Evolutionary conservation across 2,113 vertebrate genomes (phyloP), one percentile per base, ranked within the genome.

Genomic region (Himantopus leucocephalus): DNA sequence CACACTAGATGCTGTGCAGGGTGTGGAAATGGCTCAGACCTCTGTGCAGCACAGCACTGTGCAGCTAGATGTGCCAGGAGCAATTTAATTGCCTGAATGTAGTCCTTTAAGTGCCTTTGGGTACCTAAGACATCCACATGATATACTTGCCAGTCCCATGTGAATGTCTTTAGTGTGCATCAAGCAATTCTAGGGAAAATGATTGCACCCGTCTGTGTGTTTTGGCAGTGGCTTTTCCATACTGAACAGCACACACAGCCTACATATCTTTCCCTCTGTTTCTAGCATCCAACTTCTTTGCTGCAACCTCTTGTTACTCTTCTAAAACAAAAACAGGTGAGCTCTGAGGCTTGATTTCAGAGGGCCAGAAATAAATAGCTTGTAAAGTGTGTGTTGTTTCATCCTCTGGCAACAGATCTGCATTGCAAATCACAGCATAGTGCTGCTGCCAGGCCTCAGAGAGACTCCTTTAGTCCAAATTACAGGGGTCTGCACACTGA

Each of bases 271-370:
- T 70, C 39, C 21, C 76, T 72, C 59, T 59, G 24, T 35, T 84
- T 58, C 67, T 76, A 70, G 35, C 26, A 78, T 13, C 34, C 27
- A 37, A 22, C 47, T 37, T 80, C 63, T 81, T 58, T 73, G 29
- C 62, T 91, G 60, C 17, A 87, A 39, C 16, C 15, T 80, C 55
- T 58, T 80, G 21, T 37, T 48, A 50, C 13, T 62, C 35, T 84
- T 87, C 56, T 66, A 12, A 75, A 89, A 81, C 41, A 50, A 82
- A 85, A 93, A 20, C 26, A 92, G 62, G 52, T 92, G 66, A 91
- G 74, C 19, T 74, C 81, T 59, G 26, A 71, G 59, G 39, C 55
- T 88, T 62, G 45, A 68, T 91, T 94, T 96, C 86, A 74, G 72
- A 86, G 24, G 63, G 27, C 8, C 39, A 83, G 64, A 93, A 83